A percentile compares a stretch with the other conserved stretches of the same genome.
Conservation (phyloP, 2,888 invertebrate species). For the Amphimallon solstitiale region DNA sequence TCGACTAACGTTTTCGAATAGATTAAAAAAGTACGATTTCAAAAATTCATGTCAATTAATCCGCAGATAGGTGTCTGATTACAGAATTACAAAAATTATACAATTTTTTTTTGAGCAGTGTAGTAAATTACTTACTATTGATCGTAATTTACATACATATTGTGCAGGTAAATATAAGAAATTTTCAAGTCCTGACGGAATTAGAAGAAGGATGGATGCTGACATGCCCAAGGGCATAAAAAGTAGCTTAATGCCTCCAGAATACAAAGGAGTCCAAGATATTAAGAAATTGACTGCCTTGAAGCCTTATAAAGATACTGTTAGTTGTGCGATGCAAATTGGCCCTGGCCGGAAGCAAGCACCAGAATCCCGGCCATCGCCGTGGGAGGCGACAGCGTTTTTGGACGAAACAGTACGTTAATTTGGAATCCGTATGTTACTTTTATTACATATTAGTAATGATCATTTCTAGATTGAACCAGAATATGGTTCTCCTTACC, state of each 20-base stretch:
- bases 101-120: too few species aligned
- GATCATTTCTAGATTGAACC: slow-evolving; percentile 4
- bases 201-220: slow-evolving; percentile 40
- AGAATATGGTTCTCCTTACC: slow-evolving; percentile 4
- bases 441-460: neutral
- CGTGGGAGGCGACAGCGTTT: neutral
- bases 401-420: neutral
- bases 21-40: too few species aligned
- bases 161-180: slow-evolving; percentile 24
- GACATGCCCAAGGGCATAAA: slow-evolving; percentile 34
- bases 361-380: neutral
- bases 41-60: too few species aligned
- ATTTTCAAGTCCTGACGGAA: slow-evolving; percentile 41
- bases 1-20: too few species aligned
- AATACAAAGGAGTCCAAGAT: slow-evolving; percentile 17
- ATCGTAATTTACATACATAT: too few species aligned
- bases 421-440: neutral
- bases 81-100: too few species aligned
- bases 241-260: slow-evolving; percentile 10
- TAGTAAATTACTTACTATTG: too few species aligned
- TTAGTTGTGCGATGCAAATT: slow-evolving; percentile 16
- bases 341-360: neutral
- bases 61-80: too few species aligned
- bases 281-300: slow-evolving; percentile 8
- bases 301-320: slow-evolving; percentile 9